Conservation (phyloP, 92 coral and sea anemone species). For the Montipora capitata region DNA sequence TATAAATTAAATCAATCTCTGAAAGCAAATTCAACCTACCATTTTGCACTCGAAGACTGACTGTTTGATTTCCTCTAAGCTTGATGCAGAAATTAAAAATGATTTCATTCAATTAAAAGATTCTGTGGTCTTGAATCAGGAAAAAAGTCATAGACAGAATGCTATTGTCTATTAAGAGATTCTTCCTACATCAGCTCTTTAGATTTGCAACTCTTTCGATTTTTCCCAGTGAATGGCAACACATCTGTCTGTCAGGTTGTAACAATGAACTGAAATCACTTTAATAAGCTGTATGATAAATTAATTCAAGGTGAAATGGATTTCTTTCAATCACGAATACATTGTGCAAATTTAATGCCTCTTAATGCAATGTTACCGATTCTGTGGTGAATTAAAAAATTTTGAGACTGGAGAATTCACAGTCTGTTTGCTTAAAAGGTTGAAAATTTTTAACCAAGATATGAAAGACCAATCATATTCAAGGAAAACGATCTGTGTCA, state of each 20-base stretch:
- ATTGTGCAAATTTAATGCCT: neutral
- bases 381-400: neutral
- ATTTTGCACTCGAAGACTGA: neutral
- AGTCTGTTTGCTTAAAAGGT: conserved; percentile 30
- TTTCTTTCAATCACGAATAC: neutral
- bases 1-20: neutral
- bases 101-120: neutral
- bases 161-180: neutral
- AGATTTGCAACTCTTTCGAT: neutral
- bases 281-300: conserved; percentile 14
- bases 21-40: conserved; percentile 22
- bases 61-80: neutral
- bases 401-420: neutral
- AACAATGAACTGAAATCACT: neutral
- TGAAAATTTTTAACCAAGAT: neutral
- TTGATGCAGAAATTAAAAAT: neutral
- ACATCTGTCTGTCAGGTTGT: conserved; percentile 29
- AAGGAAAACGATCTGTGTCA: neutral
- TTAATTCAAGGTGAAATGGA: neutral
- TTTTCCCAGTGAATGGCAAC: neutral
- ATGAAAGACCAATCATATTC: conserved; percentile 16
- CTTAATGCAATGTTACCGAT: neutral
- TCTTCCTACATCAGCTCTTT: neutral
- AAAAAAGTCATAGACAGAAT: neutral
- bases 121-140: neutral